Conservation (phyloP, 1,140 invertebrate species). For the Drosophila mayri region DNA sequence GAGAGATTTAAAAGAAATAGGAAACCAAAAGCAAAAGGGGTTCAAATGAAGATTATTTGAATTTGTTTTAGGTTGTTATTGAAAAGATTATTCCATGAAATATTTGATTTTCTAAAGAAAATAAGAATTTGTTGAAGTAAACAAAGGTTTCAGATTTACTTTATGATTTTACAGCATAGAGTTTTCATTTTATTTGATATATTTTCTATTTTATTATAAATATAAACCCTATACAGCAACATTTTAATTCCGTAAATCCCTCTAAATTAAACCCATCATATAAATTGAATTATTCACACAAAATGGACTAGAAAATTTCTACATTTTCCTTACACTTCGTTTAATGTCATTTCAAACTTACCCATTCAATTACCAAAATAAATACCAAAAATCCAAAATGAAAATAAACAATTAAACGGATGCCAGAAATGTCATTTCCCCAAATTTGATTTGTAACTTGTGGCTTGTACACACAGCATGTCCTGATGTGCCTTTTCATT, state of each 20-base stretch:
- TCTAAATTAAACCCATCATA: background rate
- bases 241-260: background rate
- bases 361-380: conserved; percentile 10
- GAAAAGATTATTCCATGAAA: background rate
- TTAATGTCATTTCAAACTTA: background rate
- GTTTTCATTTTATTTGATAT: no score
- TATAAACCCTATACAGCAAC: background rate
- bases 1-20: conserved; percentile 4
- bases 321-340: background rate
- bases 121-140: background rate
- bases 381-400: conserved; percentile 1
- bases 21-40: background rate
- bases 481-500: conserved; percentile 19
- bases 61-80: background rate
- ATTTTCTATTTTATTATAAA: background rate
- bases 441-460: conserved; percentile 31
- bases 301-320: background rate
- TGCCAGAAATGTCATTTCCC: conserved; percentile 23
- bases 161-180: no score
- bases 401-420: conserved; percentile 55
- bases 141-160: background rate
- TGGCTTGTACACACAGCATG: conserved; percentile 11
- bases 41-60: background rate
- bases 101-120: background rate
- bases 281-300: background rate